Evolutionary conservation across 2,797 vertebrate species (phyloP).

Genomic region (Gallinago solitaria): DNA sequence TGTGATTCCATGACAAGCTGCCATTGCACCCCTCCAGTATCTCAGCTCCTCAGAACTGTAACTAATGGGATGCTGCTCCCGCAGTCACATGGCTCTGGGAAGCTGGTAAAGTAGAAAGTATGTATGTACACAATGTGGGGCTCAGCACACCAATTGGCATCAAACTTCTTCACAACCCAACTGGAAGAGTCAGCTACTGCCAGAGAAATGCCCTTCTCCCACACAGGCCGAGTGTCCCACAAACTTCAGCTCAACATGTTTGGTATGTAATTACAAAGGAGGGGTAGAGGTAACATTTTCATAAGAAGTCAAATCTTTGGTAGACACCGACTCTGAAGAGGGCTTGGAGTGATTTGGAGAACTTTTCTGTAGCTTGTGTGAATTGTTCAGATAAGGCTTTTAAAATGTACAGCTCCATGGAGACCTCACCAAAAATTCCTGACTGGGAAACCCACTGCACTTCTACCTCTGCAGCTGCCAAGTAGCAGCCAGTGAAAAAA

Average conservation of each 20-base stretch:
- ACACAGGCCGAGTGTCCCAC: not conserved
- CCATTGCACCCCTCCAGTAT: not conserved
- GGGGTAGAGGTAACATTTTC: not conserved
- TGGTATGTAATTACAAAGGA: not conserved
- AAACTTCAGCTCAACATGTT: not conserved
- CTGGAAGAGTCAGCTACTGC: not conserved
- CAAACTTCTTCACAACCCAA: not conserved
- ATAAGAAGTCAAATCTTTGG: fast-evolving
- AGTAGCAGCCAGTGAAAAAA: not conserved
- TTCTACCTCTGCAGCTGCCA: not conserved
- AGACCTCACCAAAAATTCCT: not conserved
- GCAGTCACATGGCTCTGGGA: not conserved
- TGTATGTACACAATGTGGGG: fast-evolving
- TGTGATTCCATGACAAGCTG: not conserved
- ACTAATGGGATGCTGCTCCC: not conserved
- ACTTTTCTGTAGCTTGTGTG: not conserved
- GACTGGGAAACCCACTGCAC: not conserved
- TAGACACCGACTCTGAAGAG: not conserved
- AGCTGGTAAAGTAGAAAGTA: not conserved
- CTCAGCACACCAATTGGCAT: not conserved
- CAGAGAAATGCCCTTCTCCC: not conserved
- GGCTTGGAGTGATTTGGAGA: not conserved
- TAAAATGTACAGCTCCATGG: not conserved
- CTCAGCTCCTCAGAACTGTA: not conserved
- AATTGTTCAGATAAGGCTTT: not conserved